Base-by-base conservation (phyloP, 2,113 vertebrate genomes). In the Gila orcuttii region DNA sequence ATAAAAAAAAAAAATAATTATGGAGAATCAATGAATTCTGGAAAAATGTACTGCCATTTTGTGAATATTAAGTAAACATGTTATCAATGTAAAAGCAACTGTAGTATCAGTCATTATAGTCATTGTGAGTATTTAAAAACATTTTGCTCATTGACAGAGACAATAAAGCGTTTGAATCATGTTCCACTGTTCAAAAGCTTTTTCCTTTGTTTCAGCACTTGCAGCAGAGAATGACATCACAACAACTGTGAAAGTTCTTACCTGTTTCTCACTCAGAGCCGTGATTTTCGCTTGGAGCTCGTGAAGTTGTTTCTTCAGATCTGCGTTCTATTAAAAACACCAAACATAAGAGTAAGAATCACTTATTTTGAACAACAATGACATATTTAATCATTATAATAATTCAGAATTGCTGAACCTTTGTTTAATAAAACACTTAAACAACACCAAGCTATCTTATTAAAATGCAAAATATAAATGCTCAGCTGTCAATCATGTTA, bases 211-310 rank as follows among this genome's bases (percentile, higher is more conserved):
- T 42, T 13, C 77, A 17, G 55, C 77, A 42, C 55, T 33, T 60
- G 57, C 36, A 79, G 57, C 36, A 79, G 77, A 17, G 57, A 79
- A 42, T 60, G 77, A 60, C 33, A 12, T 64, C 60, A 74, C 55
- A 23, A 3, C 3, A 19, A 21, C 47, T 28, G 23, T 57, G 75
- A 75, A 55, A 31, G 21, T 6, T 59, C 93, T 89, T 96, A 98
- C 98, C 97, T 99, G 98, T 93, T 99, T 99, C 94, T 99, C 98
- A 92, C 98, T 99, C 93, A 99, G 95, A 73, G 97, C 96, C 89
- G 98, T 99, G 94, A 99, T 99, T 96, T 99, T 99, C 88, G 98
- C 98, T 94, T 99, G 98, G 88, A 98, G 97, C 95, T 99, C 98
- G 89, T 99, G 98, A 92, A 99, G 97, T 89, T 99, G 98, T 94